phyloP scores from a whole-genome alignment of 2,797 vertebrate genomes.

The Labroides dimidiatus region DNA sequence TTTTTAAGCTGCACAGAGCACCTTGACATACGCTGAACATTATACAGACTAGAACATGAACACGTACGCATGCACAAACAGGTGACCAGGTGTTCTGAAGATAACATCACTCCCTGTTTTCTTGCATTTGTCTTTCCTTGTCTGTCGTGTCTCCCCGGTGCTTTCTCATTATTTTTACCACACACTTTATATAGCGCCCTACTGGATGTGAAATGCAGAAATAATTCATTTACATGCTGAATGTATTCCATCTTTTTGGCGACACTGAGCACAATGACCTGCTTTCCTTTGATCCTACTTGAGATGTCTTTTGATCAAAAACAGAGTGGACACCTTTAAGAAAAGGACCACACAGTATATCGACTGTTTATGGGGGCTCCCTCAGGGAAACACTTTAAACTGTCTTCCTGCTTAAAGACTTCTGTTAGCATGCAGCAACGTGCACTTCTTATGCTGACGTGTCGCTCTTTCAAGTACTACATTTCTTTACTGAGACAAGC shows the following conservation, averaged over 20 bases:
- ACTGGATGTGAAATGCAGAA: slow-evolving; percentile 57
- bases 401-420: too few relatives aligned
- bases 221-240: slow-evolving; percentile 66
- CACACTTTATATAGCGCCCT: slow-evolving; percentile 35
- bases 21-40: slow-evolving; percentile 34
- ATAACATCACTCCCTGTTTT: slow-evolving; percentile 20
- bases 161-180: slow-evolving; percentile 32
- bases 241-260: slow-evolving; percentile 48
- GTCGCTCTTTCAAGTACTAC: too few relatives aligned
- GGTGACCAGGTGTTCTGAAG: slow-evolving; percentile 28
- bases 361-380: too few relatives aligned
- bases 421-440: too few relatives aligned
- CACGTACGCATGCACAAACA: slow-evolving; percentile 12
- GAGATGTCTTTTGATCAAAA: slow-evolving; percentile 66
- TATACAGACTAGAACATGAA: slow-evolving; percentile 29
- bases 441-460: too few relatives aligned
- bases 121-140: slow-evolving; percentile 26
- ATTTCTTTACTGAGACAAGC: too few relatives aligned
- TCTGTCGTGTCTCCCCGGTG: slow-evolving; percentile 12
- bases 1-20: slow-evolving; percentile 10
- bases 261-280: slow-evolving; percentile 35
- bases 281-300: slow-evolving; percentile 63
- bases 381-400: too few relatives aligned
- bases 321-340: slow-evolving; percentile 44
- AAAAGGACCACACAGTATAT: slow-evolving; percentile 12